Evolutionary conservation across 64 coral and sea anemone species (phyloP).

Genomic region (Porites australiensis): DNA sequence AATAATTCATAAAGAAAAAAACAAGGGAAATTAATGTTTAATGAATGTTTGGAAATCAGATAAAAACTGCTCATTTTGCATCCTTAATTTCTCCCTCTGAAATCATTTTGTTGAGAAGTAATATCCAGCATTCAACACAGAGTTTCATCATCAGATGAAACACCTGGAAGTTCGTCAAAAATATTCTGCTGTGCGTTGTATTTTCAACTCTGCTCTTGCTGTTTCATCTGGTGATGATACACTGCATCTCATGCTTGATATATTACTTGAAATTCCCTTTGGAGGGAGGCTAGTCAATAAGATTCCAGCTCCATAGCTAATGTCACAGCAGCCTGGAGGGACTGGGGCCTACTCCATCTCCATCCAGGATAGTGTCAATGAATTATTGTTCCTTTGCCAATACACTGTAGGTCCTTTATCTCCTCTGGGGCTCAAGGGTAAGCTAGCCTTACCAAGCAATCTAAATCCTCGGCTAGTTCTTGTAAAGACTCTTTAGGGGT

Average conservation of each 20-base stretch:
- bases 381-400: slow-evolving; percentile 45
- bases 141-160: no score
- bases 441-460: slow-evolving; percentile 3
- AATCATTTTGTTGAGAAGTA: no score
- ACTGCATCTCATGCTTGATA: no score
- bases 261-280: not conserved
- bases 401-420: slow-evolving; percentile 39
- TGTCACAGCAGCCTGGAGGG: slow-evolving; percentile 40
- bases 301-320: slow-evolving; percentile 44
- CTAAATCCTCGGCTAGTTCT: not conserved
- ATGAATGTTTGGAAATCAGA: not conserved
- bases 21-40: no score
- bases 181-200: no score
- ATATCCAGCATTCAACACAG: no score
- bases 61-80: no score
- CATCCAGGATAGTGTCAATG: slow-evolving; percentile 53
- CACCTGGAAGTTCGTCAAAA: no score
- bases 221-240: no score
- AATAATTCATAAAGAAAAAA: no score
- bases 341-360: slow-evolving; percentile 35
- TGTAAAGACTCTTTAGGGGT: not conserved
- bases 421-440: slow-evolving; percentile 37
- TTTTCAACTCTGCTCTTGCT: no score
- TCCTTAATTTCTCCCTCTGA: no score
- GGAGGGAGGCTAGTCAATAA: slow-evolving; percentile 10